Base-by-base conservation (phyloP, 2,797 vertebrate species). In the Lagocephalus sceleratus region DNA sequence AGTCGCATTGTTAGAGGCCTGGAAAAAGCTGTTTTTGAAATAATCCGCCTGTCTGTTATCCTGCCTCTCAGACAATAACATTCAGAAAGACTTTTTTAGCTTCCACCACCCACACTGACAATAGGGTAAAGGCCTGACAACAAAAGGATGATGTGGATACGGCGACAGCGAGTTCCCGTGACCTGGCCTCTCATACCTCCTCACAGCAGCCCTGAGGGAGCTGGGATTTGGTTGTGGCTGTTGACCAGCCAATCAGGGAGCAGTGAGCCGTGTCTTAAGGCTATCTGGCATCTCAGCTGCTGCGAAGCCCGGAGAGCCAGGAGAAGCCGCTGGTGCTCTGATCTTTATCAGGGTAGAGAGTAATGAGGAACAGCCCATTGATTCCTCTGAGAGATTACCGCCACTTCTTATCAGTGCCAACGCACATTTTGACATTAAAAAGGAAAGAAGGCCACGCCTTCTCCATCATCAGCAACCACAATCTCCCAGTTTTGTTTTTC, bases 61-160 rank as follows among this genome's bases (percentile, higher is more conserved):
- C 75, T 78, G 76, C 75, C 79, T 86, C 75, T 83, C 77, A 83
- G 84, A 86, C 84, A 85, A 85, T 84, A 87, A 85, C 76, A 80
- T 79, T 76, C 82, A 79, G 74, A 69, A 75, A 84, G 65, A 58
- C 54, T 73, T 70, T 67, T 71, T 69, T 69, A 66, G 58, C 73
- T 63, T 57, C 64, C 75, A 68, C 75, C 78, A 66, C 78, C 75
- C 84, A 79, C 80, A 54, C 64, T 66, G 77, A 85, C 81, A 85
- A 67, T 64, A 45, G 70, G 70, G 75, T 67, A 68, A 81, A 79
- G 74, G 78, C 73, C 77, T 72, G 63, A 61, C 75, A 71, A 80
- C 75, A 81, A 83, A 78, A 76, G 68, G 68, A 74, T 74, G 69
- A 74, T 74, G 79, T 74, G 75, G 71, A 79, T 81, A 66, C 46